Percentiles rank a stretch among this genome's conserved stretches.
Evolutionary conservation across 2,113 vertebrate genomes (phyloP).

Genomic region (Neopipo cinnamomea): DNA sequence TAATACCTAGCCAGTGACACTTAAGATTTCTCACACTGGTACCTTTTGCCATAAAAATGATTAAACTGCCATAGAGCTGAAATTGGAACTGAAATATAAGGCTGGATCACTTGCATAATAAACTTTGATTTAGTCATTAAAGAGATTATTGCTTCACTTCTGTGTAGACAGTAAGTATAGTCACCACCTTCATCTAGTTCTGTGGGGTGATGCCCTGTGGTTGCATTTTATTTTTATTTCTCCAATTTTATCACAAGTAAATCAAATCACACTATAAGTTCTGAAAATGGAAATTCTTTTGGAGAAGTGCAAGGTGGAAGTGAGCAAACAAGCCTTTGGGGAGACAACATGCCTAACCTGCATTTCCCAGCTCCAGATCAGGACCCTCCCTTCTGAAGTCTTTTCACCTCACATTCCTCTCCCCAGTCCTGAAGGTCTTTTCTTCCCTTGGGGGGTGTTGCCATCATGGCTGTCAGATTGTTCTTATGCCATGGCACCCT

Average conservation of each 20-base stretch:
- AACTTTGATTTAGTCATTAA: slow-evolving; percentile 60
- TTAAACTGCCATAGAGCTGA: slow-evolving; percentile 32
- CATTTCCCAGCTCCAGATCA: background rate
- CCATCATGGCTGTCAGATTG: rapidly evolving
- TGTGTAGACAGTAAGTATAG: background rate
- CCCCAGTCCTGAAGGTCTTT: background rate
- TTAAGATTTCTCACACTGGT: background rate
- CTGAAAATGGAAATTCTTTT: background rate
- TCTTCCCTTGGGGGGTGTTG: background rate
- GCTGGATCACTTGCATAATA: slow-evolving; percentile 26
- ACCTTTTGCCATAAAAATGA: slow-evolving; percentile 53
- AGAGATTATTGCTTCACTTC: slow-evolving; percentile 8
- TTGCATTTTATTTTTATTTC: slow-evolving; percentile 20
- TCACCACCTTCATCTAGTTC: background rate
- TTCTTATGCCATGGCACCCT: rapidly evolving
- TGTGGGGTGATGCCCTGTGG: background rate
- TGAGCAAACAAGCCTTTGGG: background rate
- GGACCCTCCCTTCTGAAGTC: background rate
- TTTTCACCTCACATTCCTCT: background rate
- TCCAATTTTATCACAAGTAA: background rate
- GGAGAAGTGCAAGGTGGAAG: rapidly evolving
- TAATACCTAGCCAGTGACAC: background rate
- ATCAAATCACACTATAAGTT: background rate
- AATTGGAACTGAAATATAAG: slow-evolving; percentile 45
- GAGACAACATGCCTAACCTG: background rate